A percentile compares a stretch with the other conserved stretches of the same genome.
These are phyloP conservation scores for Carcina quercana DNA, from an alignment of 2,888 invertebrate species.

Conservation along the genomic window DNA sequence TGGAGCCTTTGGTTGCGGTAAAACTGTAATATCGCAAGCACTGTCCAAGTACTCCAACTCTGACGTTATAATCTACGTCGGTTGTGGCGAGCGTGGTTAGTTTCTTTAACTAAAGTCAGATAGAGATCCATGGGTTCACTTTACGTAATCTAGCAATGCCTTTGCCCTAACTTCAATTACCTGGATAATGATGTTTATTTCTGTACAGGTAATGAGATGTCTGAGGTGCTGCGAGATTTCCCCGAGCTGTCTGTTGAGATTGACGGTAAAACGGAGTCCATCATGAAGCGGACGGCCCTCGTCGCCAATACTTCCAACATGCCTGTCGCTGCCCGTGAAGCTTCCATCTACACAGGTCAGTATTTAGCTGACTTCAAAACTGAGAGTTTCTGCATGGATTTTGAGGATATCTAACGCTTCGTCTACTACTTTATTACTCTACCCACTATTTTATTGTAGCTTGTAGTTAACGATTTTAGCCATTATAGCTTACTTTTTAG, in stretches of 20 bases:
- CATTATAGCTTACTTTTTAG: neutral
- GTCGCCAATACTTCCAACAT: conserved; percentile 99
- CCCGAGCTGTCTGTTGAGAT: conserved; percentile 98
- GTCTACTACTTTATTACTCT: neutral
- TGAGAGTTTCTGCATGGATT: neutral
- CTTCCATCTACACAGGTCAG: conserved; percentile 99
- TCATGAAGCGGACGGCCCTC: conserved; percentile 99
- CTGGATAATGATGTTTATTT: neutral
- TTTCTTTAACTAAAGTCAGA: neutral
- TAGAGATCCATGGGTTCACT: neutral
- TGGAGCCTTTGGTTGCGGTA: conserved; percentile 99
- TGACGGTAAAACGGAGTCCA: conserved; percentile 97
- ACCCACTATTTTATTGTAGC: neutral
- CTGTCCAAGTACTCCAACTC: conserved; percentile 99
- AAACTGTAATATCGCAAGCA: conserved; percentile 99
- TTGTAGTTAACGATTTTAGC: neutral
- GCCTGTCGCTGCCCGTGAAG: conserved; percentile 99
- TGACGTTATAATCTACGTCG: conserved; percentile 99
- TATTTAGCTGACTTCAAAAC: conserved; percentile 26
- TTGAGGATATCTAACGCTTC: neutral
- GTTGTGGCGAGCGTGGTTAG: conserved; percentile 97
- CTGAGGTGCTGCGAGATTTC: conserved; percentile 98
- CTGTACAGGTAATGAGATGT: conserved; percentile 99
- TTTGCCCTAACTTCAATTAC: neutral
- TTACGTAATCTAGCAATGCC: neutral